phyloP scores from a whole-genome alignment of 2,888 invertebrate species.

The Myopa tessellatipennis region DNA sequence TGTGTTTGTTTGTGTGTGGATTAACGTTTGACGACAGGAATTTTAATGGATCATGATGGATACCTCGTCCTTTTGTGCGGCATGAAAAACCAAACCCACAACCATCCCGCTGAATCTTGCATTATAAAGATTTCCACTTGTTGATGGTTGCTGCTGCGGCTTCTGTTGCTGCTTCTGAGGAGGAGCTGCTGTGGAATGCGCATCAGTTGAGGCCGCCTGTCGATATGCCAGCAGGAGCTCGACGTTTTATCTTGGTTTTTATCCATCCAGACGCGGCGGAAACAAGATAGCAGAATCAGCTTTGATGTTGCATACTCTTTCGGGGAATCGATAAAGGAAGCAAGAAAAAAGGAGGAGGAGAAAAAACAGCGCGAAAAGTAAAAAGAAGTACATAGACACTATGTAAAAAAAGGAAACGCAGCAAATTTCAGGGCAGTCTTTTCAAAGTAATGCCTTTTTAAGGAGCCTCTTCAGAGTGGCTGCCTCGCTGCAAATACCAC shows the following conservation, averaged over 20 bases:
- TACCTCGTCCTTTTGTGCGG: conserved; percentile 49
- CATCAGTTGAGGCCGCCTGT: not conserved
- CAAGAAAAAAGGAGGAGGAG: not conserved
- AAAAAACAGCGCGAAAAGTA: not conserved
- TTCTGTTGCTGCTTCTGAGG: conserved; percentile 10
- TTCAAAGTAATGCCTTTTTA: not conserved
- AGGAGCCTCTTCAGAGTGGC: conserved; percentile 25
- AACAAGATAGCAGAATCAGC: not conserved
- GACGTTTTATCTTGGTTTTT: conserved; percentile 13
- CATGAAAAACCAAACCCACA: not conserved
- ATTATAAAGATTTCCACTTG: conserved; percentile 33
- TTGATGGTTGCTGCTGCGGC: conserved; percentile 9
- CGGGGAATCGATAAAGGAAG: not conserved
- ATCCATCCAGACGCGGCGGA: not conserved
- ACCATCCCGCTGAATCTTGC: not conserved
- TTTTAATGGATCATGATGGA: conserved; percentile 59
- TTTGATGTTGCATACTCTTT: conserved; percentile 7
- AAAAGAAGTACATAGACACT: not conserved
- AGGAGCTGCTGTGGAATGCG: not conserved
- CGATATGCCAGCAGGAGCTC: not conserved
- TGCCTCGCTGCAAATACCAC: conserved; percentile 8
- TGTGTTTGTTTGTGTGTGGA: conserved; percentile 48
- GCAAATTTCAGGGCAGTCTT: conserved; percentile 21
- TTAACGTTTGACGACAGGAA: conserved; percentile 57
- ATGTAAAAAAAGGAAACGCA: not conserved